A percentile compares a stretch with the other conserved stretches of the same genome.
Evolutionary conservation across 2,888 invertebrate genomes (phyloP).

Genomic region (Morpho achilles): DNA sequence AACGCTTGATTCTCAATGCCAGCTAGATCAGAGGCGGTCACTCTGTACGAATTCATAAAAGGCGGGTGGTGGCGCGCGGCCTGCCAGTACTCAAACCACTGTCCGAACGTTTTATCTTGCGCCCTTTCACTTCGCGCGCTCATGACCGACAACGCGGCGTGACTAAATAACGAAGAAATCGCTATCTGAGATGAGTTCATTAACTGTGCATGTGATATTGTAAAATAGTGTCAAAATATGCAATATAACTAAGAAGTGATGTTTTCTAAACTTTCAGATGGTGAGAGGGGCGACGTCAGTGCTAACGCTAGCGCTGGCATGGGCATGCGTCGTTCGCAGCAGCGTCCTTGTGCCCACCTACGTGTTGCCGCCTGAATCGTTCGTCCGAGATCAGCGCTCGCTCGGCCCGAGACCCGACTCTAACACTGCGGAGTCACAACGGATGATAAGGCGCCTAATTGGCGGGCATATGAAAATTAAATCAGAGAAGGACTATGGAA

Average conservation of each 20-base stretch:
- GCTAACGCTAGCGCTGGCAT: conserved; percentile 70
- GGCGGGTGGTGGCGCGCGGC: conserved; percentile 66
- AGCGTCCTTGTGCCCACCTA: conserved; percentile 76
- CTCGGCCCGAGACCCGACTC: conserved; percentile 54
- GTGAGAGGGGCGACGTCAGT: conserved; percentile 76
- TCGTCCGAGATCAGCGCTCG: conserved; percentile 74
- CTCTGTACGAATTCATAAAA: conserved; percentile 68
- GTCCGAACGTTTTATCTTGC: conserved; percentile 66
- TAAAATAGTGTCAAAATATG: conserved; percentile 16
- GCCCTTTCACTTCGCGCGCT: conserved; percentile 73
- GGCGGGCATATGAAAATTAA: conserved; percentile 82
- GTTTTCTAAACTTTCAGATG: conserved; percentile 74
- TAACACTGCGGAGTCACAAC: conserved; percentile 58
- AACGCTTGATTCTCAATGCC: conserved; percentile 76
- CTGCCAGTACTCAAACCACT: conserved; percentile 63
- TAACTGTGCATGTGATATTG: conserved; percentile 23
- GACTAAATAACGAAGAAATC: conserved; percentile 56
- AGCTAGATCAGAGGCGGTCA: conserved; percentile 66
- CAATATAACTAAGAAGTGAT: conserved; percentile 51
- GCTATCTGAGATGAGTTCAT: conserved; percentile 69
- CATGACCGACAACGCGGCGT: conserved; percentile 54
- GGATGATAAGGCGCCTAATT: conserved; percentile 82
- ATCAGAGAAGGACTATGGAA: conserved; percentile 62
- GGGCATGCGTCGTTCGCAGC: conserved; percentile 55
- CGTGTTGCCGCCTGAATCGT: conserved; percentile 76